These are phyloP conservation scores for Brenthis ino DNA, from an alignment of 2,888 invertebrate species.

Conservation along the genomic window DNA sequence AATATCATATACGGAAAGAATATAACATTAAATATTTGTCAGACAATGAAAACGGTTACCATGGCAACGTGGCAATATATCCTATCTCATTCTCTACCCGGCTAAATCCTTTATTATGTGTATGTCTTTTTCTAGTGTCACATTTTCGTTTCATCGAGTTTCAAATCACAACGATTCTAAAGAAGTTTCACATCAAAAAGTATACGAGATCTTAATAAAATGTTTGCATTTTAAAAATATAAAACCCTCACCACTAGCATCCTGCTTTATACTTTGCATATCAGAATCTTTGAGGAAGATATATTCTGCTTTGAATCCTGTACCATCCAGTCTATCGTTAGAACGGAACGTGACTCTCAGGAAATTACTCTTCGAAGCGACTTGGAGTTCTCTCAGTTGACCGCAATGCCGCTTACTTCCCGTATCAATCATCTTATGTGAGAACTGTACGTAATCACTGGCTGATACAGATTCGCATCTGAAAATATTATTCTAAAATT, in stretches of 20 bases:
- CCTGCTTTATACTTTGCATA: conserved; percentile 72
- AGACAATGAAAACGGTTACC: no score
- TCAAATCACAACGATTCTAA: no score
- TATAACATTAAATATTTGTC: no score
- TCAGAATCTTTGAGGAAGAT: conserved; percentile 89
- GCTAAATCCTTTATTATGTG: no score
- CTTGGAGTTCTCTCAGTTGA: conserved; percentile 87
- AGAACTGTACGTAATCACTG: conserved; percentile 97
- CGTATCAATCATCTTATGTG: conserved; percentile 93
- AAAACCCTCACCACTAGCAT: conserved; percentile 53
- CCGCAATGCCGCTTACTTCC: conserved; percentile 94
- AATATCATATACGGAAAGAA: no score
- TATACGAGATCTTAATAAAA: not conserved
- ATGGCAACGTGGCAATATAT: no score
- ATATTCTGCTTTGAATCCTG: conserved; percentile 96
- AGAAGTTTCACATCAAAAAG: not conserved
- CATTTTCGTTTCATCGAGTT: no score
- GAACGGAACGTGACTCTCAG: conserved; percentile 96
- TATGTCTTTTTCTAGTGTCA: no score
- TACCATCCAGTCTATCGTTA: conserved; percentile 95
- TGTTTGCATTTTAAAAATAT: not conserved
- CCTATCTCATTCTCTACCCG: no score
- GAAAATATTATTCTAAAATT: conserved; percentile 46
- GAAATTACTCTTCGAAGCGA: conserved; percentile 93
- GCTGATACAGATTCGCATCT: conserved; percentile 95